Conservation (phyloP, 2,797 vertebrate species). For the Gobionotothen gibberifrons region DNA sequence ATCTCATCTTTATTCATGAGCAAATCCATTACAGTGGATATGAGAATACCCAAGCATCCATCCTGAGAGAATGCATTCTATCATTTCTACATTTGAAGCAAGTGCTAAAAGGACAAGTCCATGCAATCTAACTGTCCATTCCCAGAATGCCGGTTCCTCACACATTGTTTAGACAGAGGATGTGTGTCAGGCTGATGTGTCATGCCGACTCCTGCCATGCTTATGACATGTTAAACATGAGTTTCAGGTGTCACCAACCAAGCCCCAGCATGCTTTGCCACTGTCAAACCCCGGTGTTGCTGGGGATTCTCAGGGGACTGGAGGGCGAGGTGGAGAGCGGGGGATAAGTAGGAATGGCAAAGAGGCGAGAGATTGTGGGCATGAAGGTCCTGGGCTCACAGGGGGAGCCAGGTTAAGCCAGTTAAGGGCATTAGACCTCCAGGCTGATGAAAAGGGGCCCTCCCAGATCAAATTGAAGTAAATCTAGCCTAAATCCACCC, state of each 20-base stretch:
- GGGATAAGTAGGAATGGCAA: conserved; percentile 68
- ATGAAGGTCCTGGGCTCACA: conserved; percentile 77
- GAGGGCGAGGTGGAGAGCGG: conserved; percentile 52
- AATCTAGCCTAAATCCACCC: conserved; percentile 89
- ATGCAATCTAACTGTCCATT: conserved; percentile 22
- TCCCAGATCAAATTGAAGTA: conserved; percentile 88
- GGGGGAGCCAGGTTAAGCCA: conserved; percentile 88
- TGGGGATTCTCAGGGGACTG: conserved; percentile 70
- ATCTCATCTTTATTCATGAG: conserved; percentile 72
- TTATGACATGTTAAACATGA: conserved; percentile 67
- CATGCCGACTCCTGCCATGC: conserved; percentile 60
- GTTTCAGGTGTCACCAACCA: conserved; percentile 60
- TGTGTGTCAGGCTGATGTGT: conserved; percentile 53
- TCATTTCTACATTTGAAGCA: conserved; percentile 28
- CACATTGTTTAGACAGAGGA: conserved; percentile 38
- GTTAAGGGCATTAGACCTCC: conserved; percentile 92
- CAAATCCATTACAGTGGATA: conserved; percentile 47
- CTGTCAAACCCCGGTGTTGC: conserved; percentile 63
- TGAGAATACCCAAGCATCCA: conserved; percentile 39
- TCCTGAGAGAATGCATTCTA: conserved; percentile 3
- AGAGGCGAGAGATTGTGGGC: conserved; percentile 76
- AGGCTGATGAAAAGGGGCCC: conserved; percentile 89
- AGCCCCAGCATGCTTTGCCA: conserved; percentile 71
- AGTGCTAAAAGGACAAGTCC: conserved; percentile 48
- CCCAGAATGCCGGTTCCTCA: neutral